Evolutionary conservation across 2,888 invertebrate genomes (phyloP), one percentile per base, ranked within the genome.

Genomic region (Cybosia mesomella): DNA sequence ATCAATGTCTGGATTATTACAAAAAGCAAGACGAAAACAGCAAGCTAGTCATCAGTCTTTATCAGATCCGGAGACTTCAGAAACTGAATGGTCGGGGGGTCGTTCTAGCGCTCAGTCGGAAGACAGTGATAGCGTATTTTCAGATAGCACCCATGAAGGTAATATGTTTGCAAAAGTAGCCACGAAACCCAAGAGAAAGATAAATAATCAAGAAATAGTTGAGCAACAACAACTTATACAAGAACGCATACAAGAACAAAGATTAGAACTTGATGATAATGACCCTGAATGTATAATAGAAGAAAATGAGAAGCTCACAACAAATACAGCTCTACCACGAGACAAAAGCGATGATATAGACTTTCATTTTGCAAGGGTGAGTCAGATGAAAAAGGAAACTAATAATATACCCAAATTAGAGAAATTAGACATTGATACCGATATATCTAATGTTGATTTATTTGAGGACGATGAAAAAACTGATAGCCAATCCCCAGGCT

Each of bases 1-100:
- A 0, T 98, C 98, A 0, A 97, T 98, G 91, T 98, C 98, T 1
- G 98, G 97, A 28, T 96, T 98, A 73, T 92, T 98, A 79, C 98
- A 98, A 88, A 98, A 98, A 92, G 98, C 98, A 0, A 97, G 98
- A 87, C 91, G 97, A 81, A 96, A 96, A 89, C 95, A 96, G 39
- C 95, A 95, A 84, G 91, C 95, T 39, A 94, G 95, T 77, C 94
- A 95, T 76, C 96, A 97, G 81, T 97, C 97, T 0, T 85, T 97
- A 64, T 97, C 97, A 15, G 97, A 97, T 85, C 97, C 97, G 5
- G 97, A 97, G 89, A 97, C 97, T 60, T 97, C 97, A 0, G 97
- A 97, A 89, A 96, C 96, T 7, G 97, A 97, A 85, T 97, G 95
- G 95, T 95, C 96, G 67, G 96, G 96, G 57, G 95, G 95, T 21